Evolutionary conservation across 2,888 invertebrate species (phyloP), one percentile per base, ranked within the genome.

Genomic region (Tuta absoluta): DNA sequence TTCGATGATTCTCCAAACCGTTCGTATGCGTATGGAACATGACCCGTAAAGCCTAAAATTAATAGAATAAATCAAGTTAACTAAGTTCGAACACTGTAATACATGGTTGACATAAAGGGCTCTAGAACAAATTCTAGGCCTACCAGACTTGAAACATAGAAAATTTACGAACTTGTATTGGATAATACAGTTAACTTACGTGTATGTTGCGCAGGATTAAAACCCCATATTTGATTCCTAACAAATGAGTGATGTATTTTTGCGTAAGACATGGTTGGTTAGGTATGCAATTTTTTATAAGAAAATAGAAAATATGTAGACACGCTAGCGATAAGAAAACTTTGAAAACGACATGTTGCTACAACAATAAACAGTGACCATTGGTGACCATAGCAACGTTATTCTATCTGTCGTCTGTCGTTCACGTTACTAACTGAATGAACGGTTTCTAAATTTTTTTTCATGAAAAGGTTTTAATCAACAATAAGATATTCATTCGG

Each of bases 21-120:
- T 68, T 93, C 91, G 77, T 93, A 93, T 51, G 94, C 94, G 69
- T 94, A 94, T 0, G 95, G 95, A 48, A 95, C 93, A 76, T 95
- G 94, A 45, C 94, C 94, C 49, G 93, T 85, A 78, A 93, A 95
- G 75, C 94, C 95, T 95, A 69, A 28, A 49, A 62, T 17, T 17
- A 0, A 23, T 10, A 8, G 41, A 41, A 49, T 45, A 23, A 45
- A 61, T 10, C 8, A 7, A 33, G 28, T 28, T 28, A 28, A 28
- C n/a, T n/a, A n/a, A n/a, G n/a, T n/a, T n/a, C n/a, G n/a, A n/a
- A n/a, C n/a, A n/a, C n/a, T n/a, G n/a, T n/a, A n/a, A n/a, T n/a
- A n/a, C n/a, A n/a, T n/a, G n/a, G n/a, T n/a, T n/a, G n/a, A n/a
- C n/a, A n/a, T n/a, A n/a, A n/a, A n/a, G n/a, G n/a, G n/a, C n/a